Evolutionary conservation across 2,797 vertebrate genomes (phyloP), one percentile per base, ranked within the genome.

Genomic region (Coccyzus lansbergi): DNA sequence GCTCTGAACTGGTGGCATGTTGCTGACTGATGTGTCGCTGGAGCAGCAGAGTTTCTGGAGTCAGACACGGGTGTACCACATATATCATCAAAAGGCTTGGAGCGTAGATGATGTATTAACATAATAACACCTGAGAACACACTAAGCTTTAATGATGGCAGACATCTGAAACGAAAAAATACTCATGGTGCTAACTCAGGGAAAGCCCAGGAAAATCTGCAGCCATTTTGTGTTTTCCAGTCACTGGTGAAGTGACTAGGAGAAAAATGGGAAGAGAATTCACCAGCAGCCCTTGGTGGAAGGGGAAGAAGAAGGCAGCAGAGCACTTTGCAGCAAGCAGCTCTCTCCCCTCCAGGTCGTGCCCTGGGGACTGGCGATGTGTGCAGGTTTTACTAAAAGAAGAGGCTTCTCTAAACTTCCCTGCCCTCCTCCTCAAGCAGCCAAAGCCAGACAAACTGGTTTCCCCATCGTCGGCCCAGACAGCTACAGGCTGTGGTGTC

Each of bases 301-400:
- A 75, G 22, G 28, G 48, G 34, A 55, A 24, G 77, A 28, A 70
- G 71, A 12, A 11, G 34, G 9, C 0, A 5, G 31, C 48, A 55
- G 17, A 1, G 0, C 3, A 19, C 34, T 12, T 0, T 1, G 16
- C 63, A 70, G 62, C 2, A 10, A 77, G 31, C 59, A 56, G 60
- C 0, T 0, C n/a, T 71, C 9, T 55, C n/a, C 72, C 28, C 48
- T 58, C 17, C 0, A 0, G 42, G 38, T 4, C 15, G 42, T 49
- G 62, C 77, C 16, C 0, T 6, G 38, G 72, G 75, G 3, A 33
- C 70, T 36, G 2, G 4, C 29, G 65, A 68, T 3, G 1, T 58
- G 26, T 26, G 29, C 0, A 4, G 19, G 29, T 40, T 89, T 70
- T 70, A 33, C 64, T 62, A 13, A 56, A 68, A 74, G 36, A 69